Evolutionary conservation across 2,888 invertebrate genomes (phyloP), one percentile per base, ranked within the genome.

Genomic region (Phania funesta): DNA sequence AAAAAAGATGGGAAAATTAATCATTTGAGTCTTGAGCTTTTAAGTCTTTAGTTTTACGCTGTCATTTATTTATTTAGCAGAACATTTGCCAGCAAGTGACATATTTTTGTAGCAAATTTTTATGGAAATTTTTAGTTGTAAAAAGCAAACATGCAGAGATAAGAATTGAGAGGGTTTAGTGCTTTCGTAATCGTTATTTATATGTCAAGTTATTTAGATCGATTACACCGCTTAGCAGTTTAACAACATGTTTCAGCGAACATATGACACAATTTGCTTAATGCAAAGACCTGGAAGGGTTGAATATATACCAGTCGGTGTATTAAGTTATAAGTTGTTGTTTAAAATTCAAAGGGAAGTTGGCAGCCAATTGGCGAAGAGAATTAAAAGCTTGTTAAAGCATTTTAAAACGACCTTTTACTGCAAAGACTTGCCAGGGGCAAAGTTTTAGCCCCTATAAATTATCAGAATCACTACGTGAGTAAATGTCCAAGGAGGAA

Each of bases 191-290:
- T 18, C n/a, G 22, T 56, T 35, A 24, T 70, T 70, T 56, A 20
- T 32, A 29, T 20, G n/a, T 35, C 20, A 46, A 46, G n/a, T 46
- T 24, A 13, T 46, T 60, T 20, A 48, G 26, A 60, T 60, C 50
- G 48, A 71, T 41, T 71, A 50, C 38, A 38, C 26, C n/a, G 8
- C 38, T 35, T 38, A 50, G 48, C 24, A 48, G 18, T 44, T 70
- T 65, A 6, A 52, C 35, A 70, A 13, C 18, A 41, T 11, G 26
- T 13, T 60, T 73, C 16, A 46, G 41, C 11, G 29, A 29, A 29
- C 41, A 41, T 62, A 38, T 50, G 50, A 16, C 48, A 60, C 60
- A 71, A 29, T 71, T 26, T 20, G 9, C 38, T 48, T 16, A 22
- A n/a, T 13, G 24, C 0, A 13, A 22, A 56, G 3, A 7, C 3